Conservation (phyloP, 2,113 vertebrate genomes). For the Nematolebias whitei region DNA sequence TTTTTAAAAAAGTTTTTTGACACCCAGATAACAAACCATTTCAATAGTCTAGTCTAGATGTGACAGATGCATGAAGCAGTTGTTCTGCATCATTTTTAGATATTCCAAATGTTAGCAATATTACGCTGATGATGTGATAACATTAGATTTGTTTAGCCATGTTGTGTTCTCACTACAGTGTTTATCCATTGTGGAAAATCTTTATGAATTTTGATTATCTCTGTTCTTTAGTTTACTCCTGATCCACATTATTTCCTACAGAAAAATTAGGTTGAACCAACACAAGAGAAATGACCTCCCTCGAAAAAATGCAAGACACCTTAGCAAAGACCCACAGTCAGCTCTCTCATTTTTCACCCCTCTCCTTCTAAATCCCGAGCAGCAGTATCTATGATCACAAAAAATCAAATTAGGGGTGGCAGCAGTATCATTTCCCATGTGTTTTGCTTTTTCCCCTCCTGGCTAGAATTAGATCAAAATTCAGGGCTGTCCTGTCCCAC, state of each 20-base stretch:
- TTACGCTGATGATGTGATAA: no score
- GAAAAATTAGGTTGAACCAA: not conserved
- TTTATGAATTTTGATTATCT: not conserved
- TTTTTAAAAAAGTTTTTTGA: no score
- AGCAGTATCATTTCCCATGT: conserved; percentile 39
- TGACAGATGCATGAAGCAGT: no score
- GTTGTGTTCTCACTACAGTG: not conserved
- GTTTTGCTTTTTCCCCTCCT: conserved; percentile 24
- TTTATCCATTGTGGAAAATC: not conserved
- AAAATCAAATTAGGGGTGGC: conserved; percentile 41
- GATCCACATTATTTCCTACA: not conserved
- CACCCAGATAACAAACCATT: no score
- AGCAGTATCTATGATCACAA: conserved; percentile 8
- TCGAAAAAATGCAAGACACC: not conserved
- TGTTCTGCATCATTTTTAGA: no score
- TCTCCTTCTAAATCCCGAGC: conserved; percentile 2
- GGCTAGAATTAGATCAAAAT: conserved; percentile 61
- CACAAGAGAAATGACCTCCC: not conserved
- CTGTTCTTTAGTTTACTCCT: not conserved
- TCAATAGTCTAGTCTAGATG: no score
- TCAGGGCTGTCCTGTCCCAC: conserved; percentile 46
- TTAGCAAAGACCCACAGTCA: not conserved
- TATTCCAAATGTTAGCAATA: no score
- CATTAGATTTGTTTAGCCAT: not conserved
- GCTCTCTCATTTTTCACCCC: not conserved